phyloP scores from a whole-genome alignment of 2,888 invertebrate genomes.

The Melinaea marsaeus region DNA sequence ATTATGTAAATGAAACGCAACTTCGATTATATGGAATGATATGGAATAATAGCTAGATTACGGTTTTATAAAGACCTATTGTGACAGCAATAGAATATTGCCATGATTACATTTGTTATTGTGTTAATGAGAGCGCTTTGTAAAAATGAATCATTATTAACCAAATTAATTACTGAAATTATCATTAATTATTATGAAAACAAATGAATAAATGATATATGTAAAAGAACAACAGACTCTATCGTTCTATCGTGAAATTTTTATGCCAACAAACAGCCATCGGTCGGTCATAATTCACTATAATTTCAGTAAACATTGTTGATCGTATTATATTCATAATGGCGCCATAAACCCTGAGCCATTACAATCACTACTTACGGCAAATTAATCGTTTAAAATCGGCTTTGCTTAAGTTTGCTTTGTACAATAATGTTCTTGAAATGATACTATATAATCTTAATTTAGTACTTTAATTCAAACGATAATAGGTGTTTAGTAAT shows the following conservation, averaged over 20 bases:
- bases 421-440: neutral
- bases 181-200: no score
- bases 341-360: constrained; percentile 17
- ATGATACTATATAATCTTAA: neutral
- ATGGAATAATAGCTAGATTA: constrained; percentile 8
- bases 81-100: neutral
- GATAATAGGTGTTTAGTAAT: no score
- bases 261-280: neutral
- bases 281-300: constrained; percentile 13
- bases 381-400: constrained; percentile 23
- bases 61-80: constrained; percentile 3
- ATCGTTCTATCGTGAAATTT: no score
- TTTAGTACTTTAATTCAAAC: neutral
- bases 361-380: constrained; percentile 22
- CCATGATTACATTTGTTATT: no score
- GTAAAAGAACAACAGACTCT: no score
- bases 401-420: constrained; percentile 10
- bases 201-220: no score
- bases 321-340: constrained; percentile 18
- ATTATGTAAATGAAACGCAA: constrained; percentile 20
- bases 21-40: constrained; percentile 21
- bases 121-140: no score
- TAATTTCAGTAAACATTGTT: constrained; percentile 23
- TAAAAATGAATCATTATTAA: no score
- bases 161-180: no score